Evolutionary conservation across 2,113 vertebrate species (phyloP), one percentile per base, ranked within the genome.

Genomic region (Bettongia penicillata): DNA sequence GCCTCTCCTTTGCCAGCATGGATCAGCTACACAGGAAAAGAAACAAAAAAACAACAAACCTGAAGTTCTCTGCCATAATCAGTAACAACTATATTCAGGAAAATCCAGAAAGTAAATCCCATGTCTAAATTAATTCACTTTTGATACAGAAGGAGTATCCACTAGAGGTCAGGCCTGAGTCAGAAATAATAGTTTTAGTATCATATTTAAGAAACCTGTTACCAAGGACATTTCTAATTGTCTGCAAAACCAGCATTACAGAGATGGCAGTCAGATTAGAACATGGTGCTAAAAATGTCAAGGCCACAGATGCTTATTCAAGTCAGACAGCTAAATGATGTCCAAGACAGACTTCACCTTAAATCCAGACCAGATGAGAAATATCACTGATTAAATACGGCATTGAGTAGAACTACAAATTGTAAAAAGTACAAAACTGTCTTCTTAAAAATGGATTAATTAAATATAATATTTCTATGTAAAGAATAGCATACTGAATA

Each of bases 1-100:
- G 99, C 99, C 97, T 99, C 99, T 2, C 99, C 99, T 98, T 99
- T 99, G 16, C 99, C 99, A 68, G 99, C 99, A 94, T 99, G 99
- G 95, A 99, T 99, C 97, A 99, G 95, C 99, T 99, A 96, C 0
- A 95, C 51, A 68, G 50, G 95, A 94, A 96, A n/a, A 94, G n/a
- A 93, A 95, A 92, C 52, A 93, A 31, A n/a, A n/a, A n/a, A n/a
- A 92, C 11, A 93, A 93, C 8, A n/a, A 6, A 0, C 25, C 1
- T 50, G 48, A 90, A 50, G n/a, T 43, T 84, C 5, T 84, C 28
- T 6, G 14, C 77, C 25, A 93, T 23, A 57, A 43, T 90, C 43
- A 47, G 53, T 31, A 51, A 28, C 8, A 91, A 57, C 31, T 92
- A 4, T 68, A 37, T 23, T 25, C 12, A 90, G 48, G 52, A 92